Base-by-base conservation (phyloP, 2,113 vertebrate species). In the Phalacrocorax aristotelis region DNA sequence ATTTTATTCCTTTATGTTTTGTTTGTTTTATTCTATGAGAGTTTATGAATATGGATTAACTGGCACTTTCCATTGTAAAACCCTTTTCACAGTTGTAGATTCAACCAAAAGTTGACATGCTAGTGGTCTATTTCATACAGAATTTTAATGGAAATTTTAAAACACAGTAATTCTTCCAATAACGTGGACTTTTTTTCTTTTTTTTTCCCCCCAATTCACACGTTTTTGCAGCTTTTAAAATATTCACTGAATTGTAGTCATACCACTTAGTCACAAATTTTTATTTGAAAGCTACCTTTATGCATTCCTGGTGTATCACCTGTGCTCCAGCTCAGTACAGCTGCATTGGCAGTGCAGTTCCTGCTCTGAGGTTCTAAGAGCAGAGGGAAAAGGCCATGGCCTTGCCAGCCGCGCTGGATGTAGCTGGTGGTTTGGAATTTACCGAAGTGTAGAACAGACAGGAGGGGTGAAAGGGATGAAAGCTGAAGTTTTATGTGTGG, bases 381-480 rank as follows among this genome's bases (percentile, higher is more conserved):
- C 36, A 74, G 74, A 75, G 34, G 18, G 17, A 15, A 52, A 86
- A 87, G n/a, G 21, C 22, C 13, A 3, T 13, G 62, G 20, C 42
- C 0, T 44, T 70, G 34, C 34, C 9, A 5, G 4, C 14, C 2
- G 0, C 1, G 3, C 20, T 79, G 57, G 27, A 23, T 0, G 1
- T n/a, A 71, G 19, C 38, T 4, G 2, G 3, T 32, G 42, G 6
- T 36, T 79, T 87, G 68, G 70, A 62, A 62, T 34, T 70, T 52
- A 38, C 32, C 10, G 9, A 66, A 78, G 18, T 4, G 5, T 29
- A 11, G n/a, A 32, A 17, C 26, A 44, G 30, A 60, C 4, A 10
- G 61, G 60, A 92, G 2, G 1, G 14, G 5, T 15, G 34, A 52
- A 51, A 69, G 38, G 65, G 34, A 38, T 25, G 52, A 60, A 48